Percentiles rank a stretch among this genome's conserved stretches.
Evolutionary conservation across 2,113 vertebrate species (phyloP).

Genomic region (Dicentrarchus labrax): DNA sequence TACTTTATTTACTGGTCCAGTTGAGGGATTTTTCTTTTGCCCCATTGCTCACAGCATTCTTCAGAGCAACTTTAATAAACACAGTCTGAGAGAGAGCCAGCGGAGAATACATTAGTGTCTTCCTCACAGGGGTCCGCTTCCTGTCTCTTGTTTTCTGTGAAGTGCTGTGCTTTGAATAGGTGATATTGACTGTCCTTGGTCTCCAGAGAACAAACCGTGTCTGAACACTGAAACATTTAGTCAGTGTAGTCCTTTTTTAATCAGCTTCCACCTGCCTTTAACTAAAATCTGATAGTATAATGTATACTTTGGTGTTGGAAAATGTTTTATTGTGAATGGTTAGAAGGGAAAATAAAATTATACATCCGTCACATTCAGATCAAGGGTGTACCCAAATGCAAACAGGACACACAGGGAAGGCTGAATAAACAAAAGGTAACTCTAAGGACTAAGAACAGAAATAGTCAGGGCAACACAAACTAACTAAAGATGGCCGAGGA

Average conservation of each 20-base stretch:
- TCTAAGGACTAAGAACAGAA: too few relatives aligned
- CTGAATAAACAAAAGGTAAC: too few relatives aligned
- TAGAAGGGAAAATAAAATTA: not conserved
- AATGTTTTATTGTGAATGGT: not conserved
- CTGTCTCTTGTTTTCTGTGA: not conserved
- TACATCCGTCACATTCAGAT: not conserved
- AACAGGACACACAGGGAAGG: too few relatives aligned
- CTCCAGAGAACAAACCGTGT: not conserved
- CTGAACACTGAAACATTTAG: not conserved
- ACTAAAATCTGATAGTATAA: not conserved
- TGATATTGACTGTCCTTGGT: constrained; percentile 2
- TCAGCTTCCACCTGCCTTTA: not conserved
- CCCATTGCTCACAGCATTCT: not conserved
- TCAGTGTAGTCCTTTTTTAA: not conserved
- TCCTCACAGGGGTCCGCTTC: not conserved
- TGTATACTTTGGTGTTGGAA: not conserved
- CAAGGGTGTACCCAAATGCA: too few relatives aligned
- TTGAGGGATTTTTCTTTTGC: not conserved
- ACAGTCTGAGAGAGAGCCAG: not conserved
- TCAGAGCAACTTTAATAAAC: not conserved
- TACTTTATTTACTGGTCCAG: not conserved
- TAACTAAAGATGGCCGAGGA: too few relatives aligned
- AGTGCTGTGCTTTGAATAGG: not conserved
- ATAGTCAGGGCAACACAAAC: too few relatives aligned
- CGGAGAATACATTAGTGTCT: not conserved